phyloP scores from a whole-genome alignment of 2,888 invertebrate genomes.

The Pyrochroa serraticornis region DNA sequence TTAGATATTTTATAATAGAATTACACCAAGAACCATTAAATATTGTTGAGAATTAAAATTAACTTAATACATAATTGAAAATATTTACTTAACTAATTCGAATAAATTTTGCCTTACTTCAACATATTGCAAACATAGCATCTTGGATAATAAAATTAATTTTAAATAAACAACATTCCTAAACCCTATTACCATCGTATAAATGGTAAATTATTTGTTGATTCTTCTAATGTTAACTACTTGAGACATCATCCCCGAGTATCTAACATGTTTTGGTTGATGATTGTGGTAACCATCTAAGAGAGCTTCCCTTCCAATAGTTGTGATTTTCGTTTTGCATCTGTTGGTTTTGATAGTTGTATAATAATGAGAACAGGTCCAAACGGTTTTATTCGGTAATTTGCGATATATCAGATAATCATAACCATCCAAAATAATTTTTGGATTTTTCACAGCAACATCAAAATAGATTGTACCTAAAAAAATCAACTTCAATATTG shows the following conservation, averaged over 20 bases:
- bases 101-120: too few relatives aligned
- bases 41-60: too few relatives aligned
- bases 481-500: slow-evolving; percentile 20
- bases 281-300: slow-evolving; percentile 10
- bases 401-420: slow-evolving; percentile 31
- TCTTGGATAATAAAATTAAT: not conserved
- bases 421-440: slow-evolving; percentile 41
- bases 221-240: slow-evolving; percentile 36
- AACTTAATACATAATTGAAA: too few relatives aligned
- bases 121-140: too few relatives aligned
- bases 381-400: slow-evolving; percentile 19
- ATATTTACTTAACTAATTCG: too few relatives aligned
- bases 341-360: not conserved
- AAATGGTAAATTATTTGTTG: not conserved
- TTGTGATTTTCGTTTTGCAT: slow-evolving; percentile 5
- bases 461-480: slow-evolving; percentile 40
- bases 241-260: not conserved
- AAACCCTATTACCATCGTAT: not conserved
- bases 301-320: not conserved
- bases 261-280: not conserved
- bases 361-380: slow-evolving; percentile 14
- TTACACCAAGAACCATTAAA: too few relatives aligned
- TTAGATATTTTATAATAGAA: too few relatives aligned
- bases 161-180: not conserved
- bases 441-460: slow-evolving; percentile 39